phyloP scores from a whole-genome alignment of 1,140 invertebrate genomes.

The Drosophila persimilis region DNA sequence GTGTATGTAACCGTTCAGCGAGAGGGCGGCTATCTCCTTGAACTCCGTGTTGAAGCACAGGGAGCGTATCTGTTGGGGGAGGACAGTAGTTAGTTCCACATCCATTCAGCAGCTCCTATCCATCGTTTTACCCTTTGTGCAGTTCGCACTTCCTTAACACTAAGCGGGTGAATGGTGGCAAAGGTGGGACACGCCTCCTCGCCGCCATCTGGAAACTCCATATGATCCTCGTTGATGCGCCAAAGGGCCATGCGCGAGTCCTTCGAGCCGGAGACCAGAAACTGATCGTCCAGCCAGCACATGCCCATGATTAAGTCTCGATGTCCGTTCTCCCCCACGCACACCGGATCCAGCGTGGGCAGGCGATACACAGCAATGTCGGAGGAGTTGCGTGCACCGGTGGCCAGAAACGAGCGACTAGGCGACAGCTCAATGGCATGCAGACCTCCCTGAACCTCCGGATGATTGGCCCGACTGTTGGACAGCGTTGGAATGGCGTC shows the following conservation, averaged over 20 bases:
- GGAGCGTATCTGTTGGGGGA: conserved; percentile 88
- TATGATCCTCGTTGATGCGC: conserved; percentile 87
- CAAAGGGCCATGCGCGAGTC: conserved; percentile 94
- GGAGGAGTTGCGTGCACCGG: conserved; percentile 95
- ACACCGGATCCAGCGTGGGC: conserved; percentile 96
- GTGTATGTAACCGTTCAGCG: conserved; percentile 96
- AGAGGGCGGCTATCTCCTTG: conserved; percentile 95
- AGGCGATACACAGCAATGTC: conserved; percentile 96
- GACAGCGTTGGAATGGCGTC: conserved; percentile 93
- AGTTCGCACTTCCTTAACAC: conserved; percentile 89
- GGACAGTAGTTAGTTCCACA: too few relatives aligned
- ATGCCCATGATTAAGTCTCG: conserved; percentile 98
- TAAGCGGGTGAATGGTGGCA: conserved; percentile 87
- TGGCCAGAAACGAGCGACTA: conserved; percentile 94
- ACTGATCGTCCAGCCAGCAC: conserved; percentile 98
- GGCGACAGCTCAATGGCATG: conserved; percentile 97
- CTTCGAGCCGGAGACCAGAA: conserved; percentile 95
- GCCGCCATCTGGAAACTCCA: conserved; percentile 84
- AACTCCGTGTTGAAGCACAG: conserved; percentile 93
- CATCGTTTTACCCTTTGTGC: conserved; percentile 83
- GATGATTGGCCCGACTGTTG: conserved; percentile 83
- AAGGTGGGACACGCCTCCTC: conserved; percentile 85
- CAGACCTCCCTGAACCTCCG: conserved; percentile 93
- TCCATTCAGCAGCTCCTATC: too few relatives aligned
- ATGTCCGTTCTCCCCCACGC: conserved; percentile 96